Percentiles rank a stretch among this genome's conserved stretches.
Evolutionary conservation across 64 coral and sea anemone species (phyloP).

Genomic region (Astreopora myriophthalma): DNA sequence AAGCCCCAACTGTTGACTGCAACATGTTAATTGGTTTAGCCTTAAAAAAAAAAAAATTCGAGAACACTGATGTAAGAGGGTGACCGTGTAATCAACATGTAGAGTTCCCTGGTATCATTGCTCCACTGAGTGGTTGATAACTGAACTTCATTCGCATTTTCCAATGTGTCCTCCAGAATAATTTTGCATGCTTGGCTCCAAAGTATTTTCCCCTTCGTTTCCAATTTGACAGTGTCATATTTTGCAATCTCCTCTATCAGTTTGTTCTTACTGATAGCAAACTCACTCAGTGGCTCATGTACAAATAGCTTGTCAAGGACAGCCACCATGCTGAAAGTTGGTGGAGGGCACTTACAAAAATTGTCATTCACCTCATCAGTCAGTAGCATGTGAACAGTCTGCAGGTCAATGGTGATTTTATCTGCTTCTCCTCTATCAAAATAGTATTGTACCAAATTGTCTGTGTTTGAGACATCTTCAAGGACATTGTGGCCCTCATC

Average conservation of each 20-base stretch:
- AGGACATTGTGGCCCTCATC: neutral
- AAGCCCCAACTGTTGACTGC: slow-evolving; percentile 14
- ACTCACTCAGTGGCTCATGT: neutral
- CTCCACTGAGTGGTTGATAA: neutral
- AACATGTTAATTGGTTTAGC: neutral
- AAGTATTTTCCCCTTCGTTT: slow-evolving; percentile 1
- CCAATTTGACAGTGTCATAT: neutral
- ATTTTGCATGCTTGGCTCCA: slow-evolving; percentile 24
- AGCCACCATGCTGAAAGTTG: neutral
- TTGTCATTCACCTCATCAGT: neutral
- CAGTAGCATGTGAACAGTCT: neutral
- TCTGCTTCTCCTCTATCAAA: slow-evolving; percentile 76
- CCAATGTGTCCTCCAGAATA: neutral
- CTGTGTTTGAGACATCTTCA: neutral
- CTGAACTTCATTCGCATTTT: neutral
- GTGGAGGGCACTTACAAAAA: slow-evolving; percentile 6
- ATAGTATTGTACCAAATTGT: slow-evolving; percentile 13
- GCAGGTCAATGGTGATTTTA: slow-evolving; percentile 2
- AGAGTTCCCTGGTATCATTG: neutral
- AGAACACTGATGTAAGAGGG: neutral
- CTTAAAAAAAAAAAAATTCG: slow-evolving; percentile 31
- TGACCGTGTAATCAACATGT: neutral
- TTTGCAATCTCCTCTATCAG: neutral
- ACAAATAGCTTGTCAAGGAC: neutral
- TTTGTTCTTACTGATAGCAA: neutral